phyloP scores from a whole-genome alignment of 1,140 invertebrate genomes.

The Aleiodes sp. region DNA sequence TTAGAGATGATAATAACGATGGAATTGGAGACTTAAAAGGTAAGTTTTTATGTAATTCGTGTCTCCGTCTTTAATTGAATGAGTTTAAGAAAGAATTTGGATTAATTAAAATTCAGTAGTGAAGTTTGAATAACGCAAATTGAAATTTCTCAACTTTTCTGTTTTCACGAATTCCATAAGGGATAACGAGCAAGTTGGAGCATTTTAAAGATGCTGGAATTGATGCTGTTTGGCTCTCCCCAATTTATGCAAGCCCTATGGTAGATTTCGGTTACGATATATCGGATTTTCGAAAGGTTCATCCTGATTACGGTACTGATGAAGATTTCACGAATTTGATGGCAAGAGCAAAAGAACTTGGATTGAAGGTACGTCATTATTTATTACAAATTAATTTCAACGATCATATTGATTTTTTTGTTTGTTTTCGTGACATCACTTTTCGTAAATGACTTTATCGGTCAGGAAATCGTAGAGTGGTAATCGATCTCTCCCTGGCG shows the following conservation, averaged over 20 bases:
- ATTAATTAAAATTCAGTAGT: too few relatives aligned
- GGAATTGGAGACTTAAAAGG: constrained; percentile 80
- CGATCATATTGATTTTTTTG: background rate
- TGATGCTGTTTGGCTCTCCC: constrained; percentile 72
- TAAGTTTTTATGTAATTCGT: constrained; percentile 47
- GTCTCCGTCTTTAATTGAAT: background rate
- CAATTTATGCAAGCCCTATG: constrained; percentile 74
- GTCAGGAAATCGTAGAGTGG: too few relatives aligned
- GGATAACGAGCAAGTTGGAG: constrained; percentile 59
- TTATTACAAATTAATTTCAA: background rate
- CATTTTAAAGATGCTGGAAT: constrained; percentile 65
- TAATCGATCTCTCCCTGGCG: too few relatives aligned
- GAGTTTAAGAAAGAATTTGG: too few relatives aligned
- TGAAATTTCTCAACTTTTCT: background rate
- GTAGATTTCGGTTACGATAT: constrained; percentile 76
- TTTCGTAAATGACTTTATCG: too few relatives aligned
- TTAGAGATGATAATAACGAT: constrained; percentile 77
- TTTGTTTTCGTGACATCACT: too few relatives aligned
- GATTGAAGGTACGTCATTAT: constrained; percentile 55
- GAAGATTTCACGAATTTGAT: constrained; percentile 71
- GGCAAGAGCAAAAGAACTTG: constrained; percentile 59
- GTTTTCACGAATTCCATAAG: constrained; percentile 29
- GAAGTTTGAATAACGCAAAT: too few relatives aligned
- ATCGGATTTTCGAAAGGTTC: constrained; percentile 71
- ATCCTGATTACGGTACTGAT: constrained; percentile 71